phyloP scores from a whole-genome alignment of 2,888 invertebrate genomes.

The Pegoplata infirma region DNA sequence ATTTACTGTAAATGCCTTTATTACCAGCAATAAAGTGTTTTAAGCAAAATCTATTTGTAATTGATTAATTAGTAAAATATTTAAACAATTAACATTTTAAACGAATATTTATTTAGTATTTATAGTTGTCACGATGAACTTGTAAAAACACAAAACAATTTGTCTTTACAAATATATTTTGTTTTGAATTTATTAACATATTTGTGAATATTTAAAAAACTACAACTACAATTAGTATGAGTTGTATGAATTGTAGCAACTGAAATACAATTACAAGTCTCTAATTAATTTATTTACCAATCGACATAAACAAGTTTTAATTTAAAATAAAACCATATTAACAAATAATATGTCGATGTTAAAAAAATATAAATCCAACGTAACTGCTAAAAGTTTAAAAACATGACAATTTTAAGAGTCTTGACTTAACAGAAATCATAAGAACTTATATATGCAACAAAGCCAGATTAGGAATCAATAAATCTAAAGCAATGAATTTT shows the following conservation, averaged over 20 bases:
- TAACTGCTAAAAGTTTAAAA: not conserved
- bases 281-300: slow-evolving; percentile 53
- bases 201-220: slow-evolving; percentile 5
- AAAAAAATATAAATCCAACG: not conserved
- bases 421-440: too few species aligned
- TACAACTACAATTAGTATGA: not conserved
- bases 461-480: not conserved
- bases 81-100: too few species aligned
- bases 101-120: too few species aligned
- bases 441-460: too few species aligned
- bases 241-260: slow-evolving; percentile 12
- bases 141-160: slow-evolving; percentile 52
- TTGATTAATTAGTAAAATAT: too few species aligned
- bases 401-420: too few species aligned
- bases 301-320: slow-evolving; percentile 47
- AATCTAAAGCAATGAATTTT: not conserved
- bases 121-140: too few species aligned
- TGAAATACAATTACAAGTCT: slow-evolving; percentile 42
- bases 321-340: slow-evolving; percentile 6
- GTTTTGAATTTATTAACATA: slow-evolving; percentile 31
- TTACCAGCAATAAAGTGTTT: too few species aligned
- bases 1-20: too few species aligned
- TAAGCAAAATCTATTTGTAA: too few species aligned
- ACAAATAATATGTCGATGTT: not conserved
- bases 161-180: slow-evolving; percentile 27